Evolutionary conservation across 2,113 vertebrate genomes (phyloP).

Genomic region (Eurystomus gularis): DNA sequence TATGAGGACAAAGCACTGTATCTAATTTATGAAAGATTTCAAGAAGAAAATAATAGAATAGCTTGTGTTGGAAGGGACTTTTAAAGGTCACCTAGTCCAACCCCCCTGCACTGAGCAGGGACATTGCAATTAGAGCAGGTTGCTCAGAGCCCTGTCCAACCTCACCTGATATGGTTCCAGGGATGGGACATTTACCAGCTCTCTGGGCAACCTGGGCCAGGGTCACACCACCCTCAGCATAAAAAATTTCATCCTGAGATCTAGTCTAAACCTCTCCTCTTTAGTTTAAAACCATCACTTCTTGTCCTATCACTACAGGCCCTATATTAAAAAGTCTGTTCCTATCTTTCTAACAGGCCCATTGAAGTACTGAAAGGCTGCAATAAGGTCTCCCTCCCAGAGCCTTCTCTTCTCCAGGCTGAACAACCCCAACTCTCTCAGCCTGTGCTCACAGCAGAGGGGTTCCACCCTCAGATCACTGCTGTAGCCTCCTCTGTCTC

Average conservation of each 20-base stretch:
- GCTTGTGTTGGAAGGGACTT: neutral
- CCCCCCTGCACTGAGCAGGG: neutral
- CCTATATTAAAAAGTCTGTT: too few relatives aligned
- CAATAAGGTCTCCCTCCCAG: neutral
- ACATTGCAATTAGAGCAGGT: rapidly evolving
- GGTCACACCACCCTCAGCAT: neutral
- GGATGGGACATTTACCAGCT: neutral
- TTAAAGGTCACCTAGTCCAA: neutral
- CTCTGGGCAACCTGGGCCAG: neutral
- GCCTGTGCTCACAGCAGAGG: neutral
- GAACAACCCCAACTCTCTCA: neutral
- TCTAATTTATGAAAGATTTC: neutral
- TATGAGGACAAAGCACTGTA: neutral
- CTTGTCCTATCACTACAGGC: neutral
- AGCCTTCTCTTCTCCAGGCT: neutral
- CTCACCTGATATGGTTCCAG: neutral
- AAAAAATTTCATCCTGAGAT: neutral
- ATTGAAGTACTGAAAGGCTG: neutral
- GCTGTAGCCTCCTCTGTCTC: neutral
- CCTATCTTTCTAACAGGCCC: too few relatives aligned
- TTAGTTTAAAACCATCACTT: neutral
- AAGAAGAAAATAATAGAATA: neutral
- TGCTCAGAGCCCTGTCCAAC: rapidly evolving
- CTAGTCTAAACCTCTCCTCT: neutral
- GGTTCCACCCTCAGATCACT: neutral